Conservation (phyloP, 2,888 invertebrate genomes). For the Caenorhabditis japonica region DNA sequence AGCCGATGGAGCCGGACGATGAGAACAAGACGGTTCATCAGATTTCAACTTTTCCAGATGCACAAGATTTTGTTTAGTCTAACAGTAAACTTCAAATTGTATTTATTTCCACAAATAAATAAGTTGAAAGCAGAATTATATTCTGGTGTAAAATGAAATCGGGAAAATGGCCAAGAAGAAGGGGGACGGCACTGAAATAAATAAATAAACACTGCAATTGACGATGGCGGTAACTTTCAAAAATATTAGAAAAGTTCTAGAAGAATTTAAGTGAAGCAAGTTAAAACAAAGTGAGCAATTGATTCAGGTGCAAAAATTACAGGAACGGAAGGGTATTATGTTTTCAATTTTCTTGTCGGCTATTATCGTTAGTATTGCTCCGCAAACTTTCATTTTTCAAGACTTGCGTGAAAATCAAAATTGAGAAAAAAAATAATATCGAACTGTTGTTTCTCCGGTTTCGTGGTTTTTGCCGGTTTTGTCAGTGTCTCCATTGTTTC, state of each 20-base stretch:
- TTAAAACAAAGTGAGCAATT: conserved; percentile 42
- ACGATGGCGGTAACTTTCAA: conserved; percentile 6
- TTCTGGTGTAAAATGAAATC: conserved; percentile 6
- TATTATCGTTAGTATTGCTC: too few relatives aligned
- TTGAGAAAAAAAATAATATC: too few relatives aligned
- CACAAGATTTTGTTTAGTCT: conserved; percentile 28
- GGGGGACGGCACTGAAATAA: too few relatives aligned
- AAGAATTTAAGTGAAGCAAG: conserved; percentile 13
- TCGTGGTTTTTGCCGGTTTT: too few relatives aligned
- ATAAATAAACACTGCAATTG: not conserved
- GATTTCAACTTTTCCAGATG: conserved; percentile 15
- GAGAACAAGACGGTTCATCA: conserved; percentile 36
- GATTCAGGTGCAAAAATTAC: conserved; percentile 25
- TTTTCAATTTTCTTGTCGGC: too few relatives aligned
- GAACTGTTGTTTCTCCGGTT: too few relatives aligned
- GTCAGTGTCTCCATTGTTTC: too few relatives aligned
- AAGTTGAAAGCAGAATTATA: not conserved
- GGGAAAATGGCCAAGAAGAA: not conserved
- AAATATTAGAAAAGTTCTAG: too few relatives aligned
- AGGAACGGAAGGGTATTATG: too few relatives aligned
- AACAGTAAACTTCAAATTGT: too few relatives aligned
- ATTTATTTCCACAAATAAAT: not conserved
- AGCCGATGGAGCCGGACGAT: conserved; percentile 14
- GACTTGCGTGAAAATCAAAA: too few relatives aligned
- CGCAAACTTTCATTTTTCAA: too few relatives aligned